Base-by-base conservation (phyloP, 1,140 invertebrate genomes). In the Platyscapa corneri region DNA sequence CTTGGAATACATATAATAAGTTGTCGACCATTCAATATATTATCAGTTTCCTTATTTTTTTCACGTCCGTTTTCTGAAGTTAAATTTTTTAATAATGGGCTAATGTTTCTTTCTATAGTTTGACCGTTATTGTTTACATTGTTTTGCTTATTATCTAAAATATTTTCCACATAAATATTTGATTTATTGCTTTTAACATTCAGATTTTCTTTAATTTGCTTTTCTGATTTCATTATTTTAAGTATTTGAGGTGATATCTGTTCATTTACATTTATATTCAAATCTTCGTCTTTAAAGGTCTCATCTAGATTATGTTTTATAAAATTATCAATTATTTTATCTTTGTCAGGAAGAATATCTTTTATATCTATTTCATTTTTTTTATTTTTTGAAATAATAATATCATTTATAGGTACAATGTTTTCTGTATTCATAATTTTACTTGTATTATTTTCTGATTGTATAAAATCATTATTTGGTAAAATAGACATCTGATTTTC, bases 161-260 rank as follows among this genome's bases (percentile, higher is more conserved):
- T 0, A 39, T 56, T 32, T 64, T 39, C 46, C 27, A 64, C 34
- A n/a, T 3, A 1, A 34, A 34, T 34, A 34, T 8, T 16, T 32
- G 14, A 67, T 67, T 16, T 39, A 81, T 81, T 67, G 20, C 23
- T 70, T 18, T 81, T 34, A n/a, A n/a, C n/a, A 70, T 70, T 16
- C 32, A n/a, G 20, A 72, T 56, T 12, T 34, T n/a, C 27, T 37
- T 23, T 74, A 6, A 56, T 82, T 39, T 49, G 7, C 20, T 65
- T 14, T 10, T 70, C 30, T 32, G 23, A 67, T 81, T 39, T 72
- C 20, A 5, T 72, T 23, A 23, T 37, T 20, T 56, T 18, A 42
- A 23, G 37, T 42, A 0, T 39, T 34, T 32, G 3, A 37, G 14
- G n/a, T 34, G 10, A 23, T 72, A 2, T 12, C n/a, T 72, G 23